Conservation (phyloP, 2,113 vertebrate genomes). For the Choloepus hoffmanni region DNA sequence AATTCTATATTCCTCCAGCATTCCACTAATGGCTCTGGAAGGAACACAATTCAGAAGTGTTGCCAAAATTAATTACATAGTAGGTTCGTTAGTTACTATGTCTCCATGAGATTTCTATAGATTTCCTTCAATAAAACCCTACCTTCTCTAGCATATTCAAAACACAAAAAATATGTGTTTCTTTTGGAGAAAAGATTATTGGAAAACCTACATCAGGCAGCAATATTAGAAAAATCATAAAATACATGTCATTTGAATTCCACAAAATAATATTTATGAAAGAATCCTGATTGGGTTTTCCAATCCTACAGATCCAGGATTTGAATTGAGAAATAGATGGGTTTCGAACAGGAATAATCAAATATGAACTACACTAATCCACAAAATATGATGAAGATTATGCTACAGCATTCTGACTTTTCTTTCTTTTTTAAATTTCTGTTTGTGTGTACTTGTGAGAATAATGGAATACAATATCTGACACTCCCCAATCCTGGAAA, state of each 20-base stretch:
- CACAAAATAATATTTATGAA: not conserved
- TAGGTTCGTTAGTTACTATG: not conserved
- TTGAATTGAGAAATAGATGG: not conserved
- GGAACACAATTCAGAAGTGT: conserved; percentile 12
- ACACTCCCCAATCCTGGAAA: not conserved
- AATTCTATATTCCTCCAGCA: not conserved
- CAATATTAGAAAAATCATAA: not conserved
- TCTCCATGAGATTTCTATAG: not conserved
- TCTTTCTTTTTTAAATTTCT: not conserved
- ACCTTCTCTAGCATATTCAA: not conserved
- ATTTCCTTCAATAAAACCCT: not conserved
- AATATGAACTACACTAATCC: no score
- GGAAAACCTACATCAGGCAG: not conserved
- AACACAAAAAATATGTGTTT: not conserved
- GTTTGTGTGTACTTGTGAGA: not conserved
- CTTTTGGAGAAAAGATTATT: not conserved
- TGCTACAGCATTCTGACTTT: no score
- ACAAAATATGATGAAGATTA: no score
- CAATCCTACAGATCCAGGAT: not conserved
- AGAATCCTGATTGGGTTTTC: not conserved
- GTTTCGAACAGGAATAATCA: not conserved
- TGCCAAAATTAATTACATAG: not conserved
- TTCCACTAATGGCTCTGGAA: not conserved
- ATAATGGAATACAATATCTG: not conserved
- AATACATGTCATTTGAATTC: not conserved